Conservation (phyloP, 2,888 invertebrate species). For the Machimus rusticus region DNA sequence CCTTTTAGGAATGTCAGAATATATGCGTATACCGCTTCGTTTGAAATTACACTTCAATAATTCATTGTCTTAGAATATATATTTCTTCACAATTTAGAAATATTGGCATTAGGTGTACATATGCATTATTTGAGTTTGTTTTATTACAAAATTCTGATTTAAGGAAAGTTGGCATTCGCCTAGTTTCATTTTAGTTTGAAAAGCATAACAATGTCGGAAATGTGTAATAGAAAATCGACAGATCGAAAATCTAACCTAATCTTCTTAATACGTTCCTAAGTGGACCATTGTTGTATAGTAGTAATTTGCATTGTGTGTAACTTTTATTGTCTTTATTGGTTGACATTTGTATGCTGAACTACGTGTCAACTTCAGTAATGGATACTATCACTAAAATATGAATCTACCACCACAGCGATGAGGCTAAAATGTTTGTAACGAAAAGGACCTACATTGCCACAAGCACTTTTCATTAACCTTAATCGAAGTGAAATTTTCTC, state of each 20-base stretch:
- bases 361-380: background rate
- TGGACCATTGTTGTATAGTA: background rate
- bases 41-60: too few species aligned
- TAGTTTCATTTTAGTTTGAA: too few species aligned
- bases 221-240: background rate
- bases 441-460: background rate
- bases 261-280: background rate
- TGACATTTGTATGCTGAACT: background rate
- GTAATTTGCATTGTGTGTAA: background rate
- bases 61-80: too few species aligned
- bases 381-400: background rate
- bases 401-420: background rate
- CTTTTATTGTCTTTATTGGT: background rate
- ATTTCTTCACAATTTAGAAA: too few species aligned
- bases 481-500: background rate
- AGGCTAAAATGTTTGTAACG: background rate
- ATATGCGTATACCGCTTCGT: too few species aligned
- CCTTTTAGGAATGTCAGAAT: too few species aligned
- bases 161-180: too few species aligned
- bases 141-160: too few species aligned
- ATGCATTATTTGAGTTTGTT: too few species aligned
- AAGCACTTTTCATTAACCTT: background rate
- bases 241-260: background rate
- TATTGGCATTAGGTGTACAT: too few species aligned
- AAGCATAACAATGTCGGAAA: too few species aligned